Conservation (phyloP, 2,797 vertebrate genomes). For the Distichodus sexfasciatus region DNA sequence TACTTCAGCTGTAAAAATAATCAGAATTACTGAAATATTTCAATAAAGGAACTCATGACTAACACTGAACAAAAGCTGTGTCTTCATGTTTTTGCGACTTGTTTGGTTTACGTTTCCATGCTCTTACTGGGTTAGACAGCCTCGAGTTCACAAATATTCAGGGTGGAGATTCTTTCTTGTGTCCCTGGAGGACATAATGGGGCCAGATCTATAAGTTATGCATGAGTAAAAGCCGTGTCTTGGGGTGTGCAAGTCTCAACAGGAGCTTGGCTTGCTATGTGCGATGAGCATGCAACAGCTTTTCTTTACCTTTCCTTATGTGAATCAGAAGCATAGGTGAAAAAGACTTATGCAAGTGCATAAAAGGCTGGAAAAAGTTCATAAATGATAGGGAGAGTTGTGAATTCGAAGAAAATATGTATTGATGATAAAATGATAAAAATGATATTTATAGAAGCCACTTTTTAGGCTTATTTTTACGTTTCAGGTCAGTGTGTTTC, state of each 20-base stretch:
- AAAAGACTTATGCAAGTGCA: too few species aligned
- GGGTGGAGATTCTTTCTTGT: not conserved
- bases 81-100: not conserved
- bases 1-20: too few species aligned
- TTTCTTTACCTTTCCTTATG: too few species aligned
- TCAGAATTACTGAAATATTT: not conserved
- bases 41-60: constrained; percentile 3
- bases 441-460: too few species aligned
- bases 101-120: not conserved
- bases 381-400: too few species aligned
- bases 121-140: not conserved
- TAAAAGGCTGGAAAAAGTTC: too few species aligned
- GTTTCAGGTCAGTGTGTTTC: too few species aligned
- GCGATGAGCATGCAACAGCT: too few species aligned
- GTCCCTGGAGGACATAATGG: not conserved
- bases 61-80: not conserved
- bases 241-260: constrained; percentile 13
- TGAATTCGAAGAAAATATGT: too few species aligned
- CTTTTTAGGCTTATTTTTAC: too few species aligned
- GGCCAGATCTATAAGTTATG: not conserved
- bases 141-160: constrained; percentile 1
- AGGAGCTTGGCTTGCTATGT: not conserved
- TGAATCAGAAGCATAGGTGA: too few species aligned
- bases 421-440: too few species aligned
- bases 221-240: not conserved